Evolutionary conservation across 2,797 vertebrate genomes (phyloP).

Genomic region (Coendou prehensilis): DNA sequence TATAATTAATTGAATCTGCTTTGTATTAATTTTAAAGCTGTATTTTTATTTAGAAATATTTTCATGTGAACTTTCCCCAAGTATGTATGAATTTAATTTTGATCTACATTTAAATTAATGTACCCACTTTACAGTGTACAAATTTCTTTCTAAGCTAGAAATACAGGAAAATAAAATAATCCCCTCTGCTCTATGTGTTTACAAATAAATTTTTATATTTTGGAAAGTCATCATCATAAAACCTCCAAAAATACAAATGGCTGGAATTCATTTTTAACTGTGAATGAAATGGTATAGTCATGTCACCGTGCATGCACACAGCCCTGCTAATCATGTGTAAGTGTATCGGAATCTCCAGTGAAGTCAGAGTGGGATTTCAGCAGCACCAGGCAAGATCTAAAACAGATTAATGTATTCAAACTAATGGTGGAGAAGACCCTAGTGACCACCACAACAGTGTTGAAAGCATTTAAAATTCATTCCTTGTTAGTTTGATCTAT

Average conservation of each 20-base stretch:
- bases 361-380: slow-evolving; percentile 38
- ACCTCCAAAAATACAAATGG: background rate
- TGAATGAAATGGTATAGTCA: background rate
- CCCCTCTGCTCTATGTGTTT: background rate
- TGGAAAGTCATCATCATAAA: background rate
- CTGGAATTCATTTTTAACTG: background rate
- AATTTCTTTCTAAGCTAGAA: slow-evolving; percentile 30
- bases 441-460: background rate
- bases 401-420: slow-evolving; percentile 60
- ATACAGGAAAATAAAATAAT: background rate
- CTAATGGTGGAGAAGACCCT: slow-evolving; percentile 53
- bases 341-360: background rate
- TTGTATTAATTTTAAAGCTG: background rate
- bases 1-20: slow-evolving; percentile 36
- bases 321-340: background rate
- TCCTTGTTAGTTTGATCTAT: slow-evolving; percentile 76
- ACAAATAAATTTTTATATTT: background rate
- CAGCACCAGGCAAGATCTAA: slow-evolving; percentile 7
- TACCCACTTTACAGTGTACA: background rate
- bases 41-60: background rate
- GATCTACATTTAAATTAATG: slow-evolving; percentile 47
- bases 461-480: slow-evolving; percentile 70
- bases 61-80: slow-evolving; percentile 14
- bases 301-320: background rate
- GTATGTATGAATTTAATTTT: background rate